Percentiles rank a stretch among this genome's conserved stretches.
Evolutionary conservation across 2,113 vertebrate genomes (phyloP).

Genomic region (Cottus gobio): DNA sequence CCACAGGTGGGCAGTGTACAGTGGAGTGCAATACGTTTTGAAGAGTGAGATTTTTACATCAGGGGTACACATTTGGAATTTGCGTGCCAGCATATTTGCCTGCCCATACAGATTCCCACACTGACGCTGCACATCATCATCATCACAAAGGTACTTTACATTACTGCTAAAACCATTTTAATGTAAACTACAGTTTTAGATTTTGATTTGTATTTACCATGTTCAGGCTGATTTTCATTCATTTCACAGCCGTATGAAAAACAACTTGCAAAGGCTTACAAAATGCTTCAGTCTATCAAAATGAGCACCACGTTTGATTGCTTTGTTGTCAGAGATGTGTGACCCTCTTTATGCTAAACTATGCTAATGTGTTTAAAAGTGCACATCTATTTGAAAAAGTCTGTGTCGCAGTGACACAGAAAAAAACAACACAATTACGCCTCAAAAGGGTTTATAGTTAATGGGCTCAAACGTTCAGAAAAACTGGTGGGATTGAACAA

Average conservation of each 20-base stretch:
- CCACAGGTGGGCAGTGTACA: too few relatives aligned
- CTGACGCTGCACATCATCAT: too few relatives aligned
- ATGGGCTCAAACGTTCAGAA: background rate
- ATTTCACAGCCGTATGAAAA: background rate
- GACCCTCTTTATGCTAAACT: background rate
- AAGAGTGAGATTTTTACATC: too few relatives aligned
- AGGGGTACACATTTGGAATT: too few relatives aligned
- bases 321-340: background rate
- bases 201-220: background rate
- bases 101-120: too few relatives aligned
- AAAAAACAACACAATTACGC: background rate
- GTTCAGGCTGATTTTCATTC: background rate
- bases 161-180: background rate
- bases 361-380: conserved; percentile 4
- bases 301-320: background rate
- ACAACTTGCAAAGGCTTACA: background rate
- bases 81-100: too few relatives aligned
- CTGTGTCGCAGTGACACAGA: background rate
- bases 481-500: background rate
- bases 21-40: too few relatives aligned
- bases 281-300: background rate
- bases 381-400: conserved; percentile 1
- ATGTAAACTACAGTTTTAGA: background rate
- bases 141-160: too few relatives aligned
- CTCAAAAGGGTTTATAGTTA: background rate